Conservation (phyloP, 2,113 vertebrate genomes). For the Mobula hypostoma region DNA sequence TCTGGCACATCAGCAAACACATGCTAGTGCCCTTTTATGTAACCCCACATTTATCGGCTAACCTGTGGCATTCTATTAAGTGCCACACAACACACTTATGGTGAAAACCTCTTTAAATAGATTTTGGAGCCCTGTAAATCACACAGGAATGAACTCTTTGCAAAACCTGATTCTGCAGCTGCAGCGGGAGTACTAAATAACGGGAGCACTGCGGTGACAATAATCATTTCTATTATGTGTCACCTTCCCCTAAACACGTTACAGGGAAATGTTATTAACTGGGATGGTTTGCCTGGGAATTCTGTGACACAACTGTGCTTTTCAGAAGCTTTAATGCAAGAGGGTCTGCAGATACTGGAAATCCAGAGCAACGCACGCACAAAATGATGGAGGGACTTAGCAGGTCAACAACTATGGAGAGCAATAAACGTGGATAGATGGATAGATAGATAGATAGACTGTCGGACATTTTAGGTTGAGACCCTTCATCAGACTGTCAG, state of each 20-base stretch:
- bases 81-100: background rate
- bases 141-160: conserved; percentile 13
- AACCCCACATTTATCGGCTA: background rate
- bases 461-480: no score
- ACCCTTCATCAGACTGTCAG: no score
- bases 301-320: background rate
- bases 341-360: no score
- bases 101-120: conserved; percentile 6
- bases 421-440: no score
- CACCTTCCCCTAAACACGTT: background rate
- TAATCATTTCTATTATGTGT: conserved; percentile 6
- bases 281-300: background rate
- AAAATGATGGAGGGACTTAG: no score
- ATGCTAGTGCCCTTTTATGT: background rate
- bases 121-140: conserved; percentile 17
- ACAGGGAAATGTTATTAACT: conserved; percentile 22
- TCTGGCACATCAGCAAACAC: background rate
- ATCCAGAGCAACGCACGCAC: no score
- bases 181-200: background rate
- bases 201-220: background rate
- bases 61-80: background rate
- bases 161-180: background rate
- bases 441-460: no score
- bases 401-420: no score
- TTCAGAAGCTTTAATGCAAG: background rate